phyloP scores from a whole-genome alignment of 1,140 invertebrate genomes.

The Muscidifurax raptorellus region DNA sequence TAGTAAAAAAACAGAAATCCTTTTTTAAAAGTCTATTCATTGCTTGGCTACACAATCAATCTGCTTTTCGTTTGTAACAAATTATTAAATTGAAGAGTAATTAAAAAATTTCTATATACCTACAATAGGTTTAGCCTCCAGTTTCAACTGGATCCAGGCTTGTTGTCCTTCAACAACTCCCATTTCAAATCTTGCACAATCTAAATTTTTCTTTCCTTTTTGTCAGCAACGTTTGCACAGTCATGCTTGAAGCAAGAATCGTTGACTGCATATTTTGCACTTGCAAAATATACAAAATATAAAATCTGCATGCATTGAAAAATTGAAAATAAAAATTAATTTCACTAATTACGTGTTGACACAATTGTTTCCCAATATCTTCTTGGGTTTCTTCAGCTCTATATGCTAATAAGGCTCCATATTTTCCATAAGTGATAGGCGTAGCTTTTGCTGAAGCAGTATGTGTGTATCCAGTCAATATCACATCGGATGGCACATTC shows the following conservation, averaged over 20 bases:
- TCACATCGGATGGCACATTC: conserved; percentile 77
- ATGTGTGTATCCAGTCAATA: conserved; percentile 84
- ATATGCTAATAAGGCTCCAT: conserved; percentile 87
- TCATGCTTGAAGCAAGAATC: conserved; percentile 87
- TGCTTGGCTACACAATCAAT: neutral
- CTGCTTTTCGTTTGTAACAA: conserved; percentile 5
- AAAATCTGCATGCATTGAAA: conserved; percentile 38
- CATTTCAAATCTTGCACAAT: conserved; percentile 91
- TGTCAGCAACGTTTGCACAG: conserved; percentile 84
- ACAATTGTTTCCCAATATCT: conserved; percentile 83
- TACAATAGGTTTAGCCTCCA: conserved; percentile 75
- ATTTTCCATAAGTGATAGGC: conserved; percentile 83
- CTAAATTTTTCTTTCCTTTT: conserved; percentile 82
- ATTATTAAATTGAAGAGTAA: conserved; percentile 15
- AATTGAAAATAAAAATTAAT: conserved; percentile 15
- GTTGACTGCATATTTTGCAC: conserved; percentile 80
- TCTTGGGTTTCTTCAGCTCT: conserved; percentile 73
- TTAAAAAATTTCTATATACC: conserved; percentile 2
- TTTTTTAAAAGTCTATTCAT: conserved; percentile 10
- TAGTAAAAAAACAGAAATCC: conserved; percentile 27
- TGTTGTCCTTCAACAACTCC: conserved; percentile 77
- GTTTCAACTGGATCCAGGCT: conserved; percentile 79
- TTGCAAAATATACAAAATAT: conserved; percentile 47
- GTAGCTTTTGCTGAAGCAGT: conserved; percentile 76
- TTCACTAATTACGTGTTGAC: conserved; percentile 91